Percentiles rank a stretch among this genome's conserved stretches.
Evolutionary conservation across 2,113 vertebrate species (phyloP).

Genomic region (Scartelaos histophorus): DNA sequence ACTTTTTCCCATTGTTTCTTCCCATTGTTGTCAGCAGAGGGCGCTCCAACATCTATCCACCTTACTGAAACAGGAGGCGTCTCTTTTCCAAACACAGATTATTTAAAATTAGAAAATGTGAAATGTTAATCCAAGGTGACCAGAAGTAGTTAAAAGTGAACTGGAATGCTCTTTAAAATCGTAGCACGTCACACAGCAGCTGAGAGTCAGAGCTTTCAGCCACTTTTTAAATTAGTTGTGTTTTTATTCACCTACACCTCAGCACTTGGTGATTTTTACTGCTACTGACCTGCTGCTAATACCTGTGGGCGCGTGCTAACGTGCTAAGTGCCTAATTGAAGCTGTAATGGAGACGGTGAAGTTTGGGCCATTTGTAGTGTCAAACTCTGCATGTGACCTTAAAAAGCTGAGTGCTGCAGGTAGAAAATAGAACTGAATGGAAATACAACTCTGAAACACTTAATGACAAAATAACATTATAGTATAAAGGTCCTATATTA

Average conservation of each 20-base stretch:
- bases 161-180: slow-evolving; percentile 22
- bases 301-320: not conserved
- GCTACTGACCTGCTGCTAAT: slow-evolving; percentile 12
- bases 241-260: slow-evolving; percentile 25
- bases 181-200: slow-evolving; percentile 5
- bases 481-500: too few relatives aligned
- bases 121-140: too few relatives aligned
- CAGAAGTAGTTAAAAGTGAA: too few relatives aligned
- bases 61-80: too few relatives aligned
- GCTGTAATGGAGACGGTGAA: slow-evolving; percentile 14
- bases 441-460: too few relatives aligned
- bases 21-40: too few relatives aligned
- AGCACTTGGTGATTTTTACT: not conserved
- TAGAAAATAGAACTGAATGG: not conserved
- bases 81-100: too few relatives aligned
- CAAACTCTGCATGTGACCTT: not conserved
- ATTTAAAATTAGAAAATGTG: too few relatives aligned
- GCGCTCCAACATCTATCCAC: too few relatives aligned
- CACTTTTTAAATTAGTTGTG: slow-evolving; percentile 6
- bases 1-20: too few relatives aligned
- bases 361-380: not conserved
- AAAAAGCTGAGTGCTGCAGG: not conserved
- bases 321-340: slow-evolving; percentile 31
- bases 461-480: not conserved
- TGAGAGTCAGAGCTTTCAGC: slow-evolving; percentile 16